Evolutionary conservation across 2,113 vertebrate species (phyloP), one percentile per base, ranked within the genome.

Genomic region (Solenodon paradoxus): DNA sequence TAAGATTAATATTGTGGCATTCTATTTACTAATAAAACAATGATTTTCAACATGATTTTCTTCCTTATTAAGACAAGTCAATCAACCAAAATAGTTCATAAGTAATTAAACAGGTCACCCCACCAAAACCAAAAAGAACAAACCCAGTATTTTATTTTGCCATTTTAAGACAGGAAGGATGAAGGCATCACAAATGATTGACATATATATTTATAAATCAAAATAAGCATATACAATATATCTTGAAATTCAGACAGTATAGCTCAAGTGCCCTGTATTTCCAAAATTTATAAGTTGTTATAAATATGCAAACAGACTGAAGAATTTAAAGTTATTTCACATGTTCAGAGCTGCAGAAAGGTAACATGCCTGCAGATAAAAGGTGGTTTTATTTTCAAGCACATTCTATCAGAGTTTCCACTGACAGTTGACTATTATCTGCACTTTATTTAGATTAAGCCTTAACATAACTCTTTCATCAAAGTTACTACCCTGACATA

Each of bases 401-500:
- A 64, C 86, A 72, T 47, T 91, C 79, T 87, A 42, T 93, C 75
- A 92, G 69, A 77, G 61, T 68, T 88, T 92, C 26, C 19, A 78
- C 63, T 75, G 78, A 86, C 86, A 96, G n/a, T 15, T 89, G 35
- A 66, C 22, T 63, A 77, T 94, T 68, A 75, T 38, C 64, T 91
- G 72, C 12, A 66, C 83, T 94, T 96, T 94, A 92, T 96, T 92
- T 95, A 81, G 80, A 94, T 96, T 94, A 96, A 96, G 42, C 35
- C 80, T 95, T 92, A 95, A 94, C 79, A 53, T 87, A 90, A 88
- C 69, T 97, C 87, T 97, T 97, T 85, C 66, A 96, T 95, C 83
- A 96, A 47, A 85, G 88, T 47, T 79, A 49, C 74, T 85, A 26
- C 7, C 10, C 55, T 94, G 84, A 95, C 82, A 78, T 38, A 20